Percentiles rank a stretch among this genome's conserved stretches.
These are phyloP conservation scores for Troides aeacus DNA, from an alignment of 2,888 invertebrate genomes.

Conservation along the genomic window DNA sequence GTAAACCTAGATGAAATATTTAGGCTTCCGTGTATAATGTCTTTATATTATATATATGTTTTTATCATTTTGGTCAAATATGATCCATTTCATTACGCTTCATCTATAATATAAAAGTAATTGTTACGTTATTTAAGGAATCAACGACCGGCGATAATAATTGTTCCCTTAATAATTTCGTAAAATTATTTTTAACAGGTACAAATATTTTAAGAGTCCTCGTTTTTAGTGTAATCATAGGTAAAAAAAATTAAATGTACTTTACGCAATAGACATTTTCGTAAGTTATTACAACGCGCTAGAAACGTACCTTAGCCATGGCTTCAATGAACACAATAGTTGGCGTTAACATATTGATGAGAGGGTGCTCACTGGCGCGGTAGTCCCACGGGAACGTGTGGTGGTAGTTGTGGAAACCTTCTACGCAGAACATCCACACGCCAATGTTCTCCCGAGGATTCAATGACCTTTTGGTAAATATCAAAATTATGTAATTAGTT, in stretches of 20 bases:
- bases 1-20: not conserved
- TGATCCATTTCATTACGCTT: too few species aligned
- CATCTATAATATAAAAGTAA: too few species aligned
- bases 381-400: conserved; percentile 90
- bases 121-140: too few species aligned
- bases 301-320: conserved; percentile 79
- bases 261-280: not conserved
- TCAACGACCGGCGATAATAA: too few species aligned
- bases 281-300: not conserved
- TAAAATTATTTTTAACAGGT: too few species aligned
- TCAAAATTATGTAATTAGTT: not conserved
- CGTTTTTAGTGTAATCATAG: not conserved
- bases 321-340: conserved; percentile 85
- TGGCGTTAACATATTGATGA: conserved; percentile 82
- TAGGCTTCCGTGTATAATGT: too few species aligned
- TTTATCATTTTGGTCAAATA: too few species aligned
- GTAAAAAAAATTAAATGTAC: not conserved
- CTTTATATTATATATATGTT: too few species aligned
- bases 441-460: conserved; percentile 86
- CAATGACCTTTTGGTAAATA: conserved; percentile 65
- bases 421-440: conserved; percentile 85
- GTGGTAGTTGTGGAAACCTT: conserved; percentile 94
- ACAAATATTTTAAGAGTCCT: not conserved
- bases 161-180: too few species aligned
- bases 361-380: conserved; percentile 84